These are phyloP conservation scores for Ammodramus savannarum DNA, from an alignment of 2,113 vertebrate species.

Conservation along the genomic window DNA sequence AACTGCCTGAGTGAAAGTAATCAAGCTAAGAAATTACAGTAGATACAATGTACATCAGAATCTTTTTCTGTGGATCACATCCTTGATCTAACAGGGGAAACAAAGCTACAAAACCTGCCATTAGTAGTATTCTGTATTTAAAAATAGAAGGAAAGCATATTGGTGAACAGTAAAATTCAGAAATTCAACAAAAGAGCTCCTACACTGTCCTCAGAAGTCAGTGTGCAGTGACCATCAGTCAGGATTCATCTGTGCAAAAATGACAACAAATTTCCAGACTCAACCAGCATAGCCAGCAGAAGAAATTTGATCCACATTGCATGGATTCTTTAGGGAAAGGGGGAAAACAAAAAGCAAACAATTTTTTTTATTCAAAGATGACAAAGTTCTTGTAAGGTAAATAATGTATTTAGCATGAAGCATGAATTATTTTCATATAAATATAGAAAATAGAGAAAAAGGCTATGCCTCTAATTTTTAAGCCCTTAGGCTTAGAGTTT, in stretches of 20 bases:
- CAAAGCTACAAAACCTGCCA: conserved; percentile 80
- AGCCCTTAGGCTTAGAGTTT: conserved; percentile 88
- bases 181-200: conserved; percentile 51
- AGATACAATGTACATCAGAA: conserved; percentile 58
- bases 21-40: conserved; percentile 59
- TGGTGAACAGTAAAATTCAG: conserved; percentile 40
- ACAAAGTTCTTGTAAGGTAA: conserved; percentile 97
- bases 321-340: conserved; percentile 84
- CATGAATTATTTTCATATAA: conserved; percentile 99
- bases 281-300: conserved; percentile 91
- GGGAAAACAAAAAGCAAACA: conserved; percentile 78
- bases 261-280: conserved; percentile 81
- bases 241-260: conserved; percentile 87
- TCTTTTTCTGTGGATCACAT: conserved; percentile 69
- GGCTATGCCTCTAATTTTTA: conserved; percentile 94
- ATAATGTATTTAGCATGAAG: conserved; percentile 99
- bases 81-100: conserved; percentile 61
- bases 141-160: conserved; percentile 44
- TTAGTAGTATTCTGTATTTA: conserved; percentile 70
- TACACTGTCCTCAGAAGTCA: conserved; percentile 78
- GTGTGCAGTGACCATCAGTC: conserved; percentile 81
- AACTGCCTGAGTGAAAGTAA: conserved; percentile 78
- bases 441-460: conserved; percentile 95
- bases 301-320: conserved; percentile 89
- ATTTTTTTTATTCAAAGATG: conserved; percentile 90